Conservation (phyloP, 2,888 invertebrate genomes). For the Gortyna flavago region DNA sequence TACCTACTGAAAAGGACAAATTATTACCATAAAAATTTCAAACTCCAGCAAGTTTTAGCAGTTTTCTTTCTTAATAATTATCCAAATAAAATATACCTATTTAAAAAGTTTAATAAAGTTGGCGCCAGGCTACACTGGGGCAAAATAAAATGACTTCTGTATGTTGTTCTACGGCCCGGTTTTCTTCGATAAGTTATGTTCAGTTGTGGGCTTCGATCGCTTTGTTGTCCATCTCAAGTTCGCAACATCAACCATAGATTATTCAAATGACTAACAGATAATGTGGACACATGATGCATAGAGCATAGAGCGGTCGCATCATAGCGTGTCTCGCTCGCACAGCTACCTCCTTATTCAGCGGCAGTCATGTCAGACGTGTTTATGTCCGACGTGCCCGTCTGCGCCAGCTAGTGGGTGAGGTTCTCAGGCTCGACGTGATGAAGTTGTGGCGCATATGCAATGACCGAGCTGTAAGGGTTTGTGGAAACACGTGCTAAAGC, state of each 20-base stretch:
- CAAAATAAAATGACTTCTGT: neutral
- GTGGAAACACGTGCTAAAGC: neutral
- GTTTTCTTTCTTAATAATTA: neutral
- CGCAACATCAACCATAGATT: neutral
- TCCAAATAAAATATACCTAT: neutral
- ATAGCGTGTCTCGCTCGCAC: slow-evolving; percentile 6
- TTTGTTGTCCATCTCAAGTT: neutral
- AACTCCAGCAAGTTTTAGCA: neutral
- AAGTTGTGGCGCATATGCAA: slow-evolving; percentile 23
- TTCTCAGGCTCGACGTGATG: slow-evolving; percentile 26
- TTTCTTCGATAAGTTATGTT: neutral
- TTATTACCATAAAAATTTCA: too few species aligned
- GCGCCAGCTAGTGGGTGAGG: slow-evolving; percentile 18
- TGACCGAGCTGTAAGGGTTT: slow-evolving; percentile 14
- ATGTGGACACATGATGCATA: slow-evolving; percentile 20
- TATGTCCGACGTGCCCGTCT: slow-evolving; percentile 24
- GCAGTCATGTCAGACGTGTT: slow-evolving; percentile 17
- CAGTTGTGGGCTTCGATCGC: neutral
- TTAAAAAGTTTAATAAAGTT: neutral
- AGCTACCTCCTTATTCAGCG: neutral
- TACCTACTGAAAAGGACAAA: neutral
- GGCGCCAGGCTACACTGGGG: neutral
- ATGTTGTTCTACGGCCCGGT: neutral
- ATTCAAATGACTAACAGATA: slow-evolving; percentile 13
- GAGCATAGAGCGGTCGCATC: slow-evolving; percentile 38